A percentile compares a stretch with the other conserved stretches of the same genome.
Conservation (phyloP, 2,888 invertebrate species). For the Spisula solida region DNA sequence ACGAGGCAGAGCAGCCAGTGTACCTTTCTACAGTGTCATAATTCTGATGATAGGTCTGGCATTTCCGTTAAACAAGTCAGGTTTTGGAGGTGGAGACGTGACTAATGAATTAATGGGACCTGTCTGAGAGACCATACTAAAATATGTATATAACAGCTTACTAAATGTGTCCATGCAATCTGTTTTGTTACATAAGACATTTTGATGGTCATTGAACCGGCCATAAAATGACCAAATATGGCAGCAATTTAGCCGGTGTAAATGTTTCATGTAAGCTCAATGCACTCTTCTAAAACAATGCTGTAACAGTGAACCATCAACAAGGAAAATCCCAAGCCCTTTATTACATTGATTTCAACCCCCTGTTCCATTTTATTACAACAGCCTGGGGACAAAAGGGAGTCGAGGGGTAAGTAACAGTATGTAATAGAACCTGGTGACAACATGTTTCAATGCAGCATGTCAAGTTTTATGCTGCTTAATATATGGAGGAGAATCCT, state of each 20-base stretch:
- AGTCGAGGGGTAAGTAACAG: too few species aligned
- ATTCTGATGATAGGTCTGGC: constrained; percentile 13
- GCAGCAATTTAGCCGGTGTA: neutral
- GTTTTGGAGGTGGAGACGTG: neutral
- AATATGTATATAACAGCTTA: neutral
- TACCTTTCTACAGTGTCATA: neutral
- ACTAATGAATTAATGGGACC: neutral
- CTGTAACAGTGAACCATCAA: too few species aligned
- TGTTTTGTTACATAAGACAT: neutral
- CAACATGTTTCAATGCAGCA: too few species aligned
- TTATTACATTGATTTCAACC: too few species aligned
- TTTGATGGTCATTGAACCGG: neutral
- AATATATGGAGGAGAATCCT: too few species aligned
- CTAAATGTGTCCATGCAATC: neutral
- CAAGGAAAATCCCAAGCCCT: too few species aligned
- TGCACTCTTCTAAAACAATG: too few species aligned
- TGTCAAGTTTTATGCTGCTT: too few species aligned
- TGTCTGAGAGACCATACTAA: neutral
- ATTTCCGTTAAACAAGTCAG: constrained; percentile 2
- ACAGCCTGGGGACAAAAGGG: too few species aligned
- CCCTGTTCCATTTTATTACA: too few species aligned
- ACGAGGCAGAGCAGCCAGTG: neutral
- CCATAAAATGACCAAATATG: neutral
- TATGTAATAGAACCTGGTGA: too few species aligned
- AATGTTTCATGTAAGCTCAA: too few species aligned